Conservation (phyloP, 2,888 invertebrate species). For the Osmoderma eremita region DNA sequence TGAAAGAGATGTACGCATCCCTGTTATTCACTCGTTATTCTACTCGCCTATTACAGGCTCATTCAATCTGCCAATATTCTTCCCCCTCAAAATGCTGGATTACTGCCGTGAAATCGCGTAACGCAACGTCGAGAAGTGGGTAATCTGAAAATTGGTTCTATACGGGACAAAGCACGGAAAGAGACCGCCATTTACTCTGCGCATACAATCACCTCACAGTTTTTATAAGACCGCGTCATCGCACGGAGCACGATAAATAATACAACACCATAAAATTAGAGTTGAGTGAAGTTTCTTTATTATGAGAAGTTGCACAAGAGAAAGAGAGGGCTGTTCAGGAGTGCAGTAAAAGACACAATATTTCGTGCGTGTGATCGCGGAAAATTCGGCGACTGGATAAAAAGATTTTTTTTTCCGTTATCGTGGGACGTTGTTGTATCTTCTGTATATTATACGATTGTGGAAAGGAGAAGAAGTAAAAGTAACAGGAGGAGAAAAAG, state of each 20-base stretch:
- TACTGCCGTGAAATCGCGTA: conserved; percentile 50
- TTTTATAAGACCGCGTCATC: conserved; percentile 46
- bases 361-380: too few species aligned
- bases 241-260: too few species aligned
- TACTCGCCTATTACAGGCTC: conserved; percentile 3
- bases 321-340: background rate
- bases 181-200: conserved; percentile 50
- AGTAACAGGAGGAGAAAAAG: too few species aligned
- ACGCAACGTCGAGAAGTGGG: conserved; percentile 56
- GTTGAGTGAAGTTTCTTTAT: conserved; percentile 38
- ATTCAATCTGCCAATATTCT: conserved; percentile 1
- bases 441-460: conserved; percentile 50
- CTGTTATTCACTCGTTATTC: too few species aligned
- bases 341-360: too few species aligned
- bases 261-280: conserved; percentile 47
- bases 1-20: too few species aligned
- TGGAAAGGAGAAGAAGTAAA: conserved; percentile 52
- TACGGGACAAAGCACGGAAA: conserved; percentile 14
- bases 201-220: conserved; percentile 62
- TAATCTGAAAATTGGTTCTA: conserved; percentile 63
- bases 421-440: conserved; percentile 17
- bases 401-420: conserved; percentile 39
- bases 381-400: conserved; percentile 26
- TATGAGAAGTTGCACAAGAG: conserved; percentile 10
- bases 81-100: background rate